A percentile compares a stretch with the other conserved stretches of the same genome.
Evolutionary conservation across 2,797 vertebrate genomes (phyloP).

Genomic region (Nyctibius grandis): DNA sequence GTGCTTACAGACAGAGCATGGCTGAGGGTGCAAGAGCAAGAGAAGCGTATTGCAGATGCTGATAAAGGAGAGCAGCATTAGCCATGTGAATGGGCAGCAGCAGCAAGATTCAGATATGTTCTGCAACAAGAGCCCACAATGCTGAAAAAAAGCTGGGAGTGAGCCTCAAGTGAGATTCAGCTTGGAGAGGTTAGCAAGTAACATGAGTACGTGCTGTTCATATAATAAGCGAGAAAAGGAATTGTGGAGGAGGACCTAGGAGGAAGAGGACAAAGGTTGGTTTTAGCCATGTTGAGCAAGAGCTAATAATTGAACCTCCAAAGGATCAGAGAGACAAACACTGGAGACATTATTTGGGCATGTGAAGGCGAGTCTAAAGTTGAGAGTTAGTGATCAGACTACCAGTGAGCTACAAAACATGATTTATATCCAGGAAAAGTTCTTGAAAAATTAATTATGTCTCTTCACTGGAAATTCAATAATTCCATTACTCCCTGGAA

Average conservation of each 20-base stretch:
- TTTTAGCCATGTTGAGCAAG: not conserved
- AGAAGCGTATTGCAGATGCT: not conserved
- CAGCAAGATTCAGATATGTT: not conserved
- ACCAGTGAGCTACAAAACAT: not conserved
- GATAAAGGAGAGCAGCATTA: not conserved
- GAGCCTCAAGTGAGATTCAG: rapidly evolving
- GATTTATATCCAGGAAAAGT: not conserved
- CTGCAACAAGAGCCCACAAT: not conserved
- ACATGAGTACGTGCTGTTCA: not conserved
- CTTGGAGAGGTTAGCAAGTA: not conserved
- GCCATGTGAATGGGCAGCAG: rapidly evolving
- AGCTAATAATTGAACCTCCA: not conserved
- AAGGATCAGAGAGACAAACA: not conserved
- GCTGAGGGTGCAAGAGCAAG: not conserved
- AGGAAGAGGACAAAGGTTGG: not conserved
- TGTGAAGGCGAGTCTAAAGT: not conserved
- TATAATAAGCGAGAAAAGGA: not conserved
- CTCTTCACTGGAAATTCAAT: slow-evolving; percentile 4
- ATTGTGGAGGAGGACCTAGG: not conserved
- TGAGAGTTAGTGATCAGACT: not conserved
- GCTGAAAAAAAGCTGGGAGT: not conserved
- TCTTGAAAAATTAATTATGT: not conserved
- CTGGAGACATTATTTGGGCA: not conserved
- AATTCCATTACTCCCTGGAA: slow-evolving; percentile 10
- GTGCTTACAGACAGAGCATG: not conserved